Evolutionary conservation across 2,797 vertebrate genomes (phyloP).

Genomic region (Sebastes umbrosus): DNA sequence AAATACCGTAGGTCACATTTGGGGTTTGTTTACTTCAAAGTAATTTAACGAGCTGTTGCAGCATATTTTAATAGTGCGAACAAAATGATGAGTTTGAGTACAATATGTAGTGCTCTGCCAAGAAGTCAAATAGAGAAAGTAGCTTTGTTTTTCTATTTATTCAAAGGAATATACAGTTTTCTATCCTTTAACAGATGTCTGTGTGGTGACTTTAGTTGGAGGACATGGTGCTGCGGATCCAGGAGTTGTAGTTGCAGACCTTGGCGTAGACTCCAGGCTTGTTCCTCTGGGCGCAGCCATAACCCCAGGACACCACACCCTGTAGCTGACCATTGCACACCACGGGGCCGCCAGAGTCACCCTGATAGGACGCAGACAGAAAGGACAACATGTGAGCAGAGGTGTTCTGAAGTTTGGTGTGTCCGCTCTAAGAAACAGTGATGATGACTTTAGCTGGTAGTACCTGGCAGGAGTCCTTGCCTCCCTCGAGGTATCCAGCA

Average conservation of each 20-base stretch:
- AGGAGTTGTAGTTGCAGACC: conserved; percentile 27
- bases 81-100: background rate
- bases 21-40: background rate
- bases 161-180: background rate
- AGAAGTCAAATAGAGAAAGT: background rate
- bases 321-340: conserved; percentile 80
- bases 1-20: background rate
- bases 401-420: background rate
- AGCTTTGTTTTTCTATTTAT: background rate
- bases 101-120: background rate
- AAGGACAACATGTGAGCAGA: conserved; percentile 18
- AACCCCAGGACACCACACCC: conserved; percentile 86
- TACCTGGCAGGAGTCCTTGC: conserved; percentile 92
- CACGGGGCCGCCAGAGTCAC: conserved; percentile 84
- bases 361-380: conserved; percentile 60
- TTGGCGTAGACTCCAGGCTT: conserved; percentile 73
- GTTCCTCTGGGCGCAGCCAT: conserved; percentile 80
- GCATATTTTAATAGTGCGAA: background rate
- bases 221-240: conserved; percentile 30
- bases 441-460: background rate
- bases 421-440: background rate
- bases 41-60: background rate
- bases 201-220: background rate
- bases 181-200: background rate
- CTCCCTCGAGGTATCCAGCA: conserved; percentile 85